Percentiles rank a stretch among this genome's conserved stretches.
phyloP scores from a whole-genome alignment of 2,888 invertebrate genomes.

The Gandaritis pyraliata region DNA sequence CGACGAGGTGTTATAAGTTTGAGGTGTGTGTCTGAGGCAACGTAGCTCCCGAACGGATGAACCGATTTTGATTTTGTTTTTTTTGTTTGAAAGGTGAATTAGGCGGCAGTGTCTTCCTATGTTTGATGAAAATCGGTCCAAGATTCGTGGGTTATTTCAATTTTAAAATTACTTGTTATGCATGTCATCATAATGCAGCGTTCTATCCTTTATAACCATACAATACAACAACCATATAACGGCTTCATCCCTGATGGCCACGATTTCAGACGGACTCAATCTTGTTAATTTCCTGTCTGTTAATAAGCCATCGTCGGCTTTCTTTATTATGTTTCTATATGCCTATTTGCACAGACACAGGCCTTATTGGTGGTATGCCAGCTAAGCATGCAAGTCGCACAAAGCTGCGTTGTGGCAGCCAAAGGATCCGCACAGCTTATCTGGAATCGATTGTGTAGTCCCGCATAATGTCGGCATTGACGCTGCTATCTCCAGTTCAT shows the following conservation, averaged over 20 bases:
- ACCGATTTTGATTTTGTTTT: too few species aligned
- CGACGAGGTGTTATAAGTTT: too few species aligned
- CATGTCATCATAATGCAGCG: not conserved
- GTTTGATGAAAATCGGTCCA: too few species aligned
- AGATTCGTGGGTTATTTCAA: too few species aligned
- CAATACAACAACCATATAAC: too few species aligned
- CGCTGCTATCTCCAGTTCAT: slow-evolving; percentile 51
- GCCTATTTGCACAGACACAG: slow-evolving; percentile 35
- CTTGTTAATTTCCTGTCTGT: slow-evolving; percentile 17
- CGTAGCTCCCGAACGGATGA: too few species aligned
- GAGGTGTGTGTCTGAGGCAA: too few species aligned
- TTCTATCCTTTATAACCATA: not conserved
- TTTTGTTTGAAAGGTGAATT: too few species aligned
- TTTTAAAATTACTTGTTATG: too few species aligned
- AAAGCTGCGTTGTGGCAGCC: slow-evolving; percentile 39
- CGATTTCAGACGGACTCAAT: slow-evolving; percentile 1
- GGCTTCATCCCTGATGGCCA: too few species aligned
- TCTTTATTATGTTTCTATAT: slow-evolving; percentile 21
- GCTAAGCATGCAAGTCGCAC: slow-evolving; percentile 32
- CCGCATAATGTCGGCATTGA: slow-evolving; percentile 47
- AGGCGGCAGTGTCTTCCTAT: too few species aligned
- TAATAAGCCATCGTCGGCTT: slow-evolving; percentile 2
- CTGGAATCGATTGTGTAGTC: slow-evolving; percentile 51
- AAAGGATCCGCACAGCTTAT: slow-evolving; percentile 48
- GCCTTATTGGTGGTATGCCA: slow-evolving; percentile 22